phyloP scores from a whole-genome alignment of 2,113 vertebrate genomes.

The Stomatorhinus ivindoensis region DNA sequence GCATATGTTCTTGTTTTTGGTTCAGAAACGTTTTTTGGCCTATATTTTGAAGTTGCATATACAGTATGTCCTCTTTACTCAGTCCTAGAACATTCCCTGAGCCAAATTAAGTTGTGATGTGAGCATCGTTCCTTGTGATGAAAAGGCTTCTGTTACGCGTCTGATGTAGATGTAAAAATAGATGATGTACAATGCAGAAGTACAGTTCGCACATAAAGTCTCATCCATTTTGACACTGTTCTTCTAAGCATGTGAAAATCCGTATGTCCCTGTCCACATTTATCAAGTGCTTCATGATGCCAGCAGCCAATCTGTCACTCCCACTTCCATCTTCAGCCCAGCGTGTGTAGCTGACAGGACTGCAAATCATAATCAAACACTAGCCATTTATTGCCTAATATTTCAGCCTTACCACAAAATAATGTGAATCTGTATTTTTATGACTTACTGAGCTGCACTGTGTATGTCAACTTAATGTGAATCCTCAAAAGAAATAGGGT shows the following conservation, averaged over 20 bases:
- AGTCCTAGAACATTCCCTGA: neutral
- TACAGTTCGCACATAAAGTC: neutral
- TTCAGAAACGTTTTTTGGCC: neutral
- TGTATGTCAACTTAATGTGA: neutral
- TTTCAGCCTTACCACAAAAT: neutral
- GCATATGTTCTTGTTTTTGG: neutral
- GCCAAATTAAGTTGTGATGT: neutral
- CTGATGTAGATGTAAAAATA: neutral
- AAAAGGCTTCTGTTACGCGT: neutral
- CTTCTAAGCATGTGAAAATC: neutral
- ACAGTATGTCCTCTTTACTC: neutral
- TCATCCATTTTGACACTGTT: neutral
- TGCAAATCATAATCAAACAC: slow-evolving; percentile 7
- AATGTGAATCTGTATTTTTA: neutral
- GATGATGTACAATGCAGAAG: neutral
- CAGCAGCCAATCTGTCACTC: neutral
- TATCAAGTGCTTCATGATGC: neutral
- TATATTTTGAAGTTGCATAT: neutral
- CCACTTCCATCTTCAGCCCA: neutral
- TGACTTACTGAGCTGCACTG: neutral
- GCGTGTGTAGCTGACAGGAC: neutral
- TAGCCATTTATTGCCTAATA: neutral
- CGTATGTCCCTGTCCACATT: neutral
- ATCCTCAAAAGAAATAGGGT: neutral
- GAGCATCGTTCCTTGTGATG: neutral